These are phyloP conservation scores for Mormyrus iriodes DNA, from an alignment of 2,113 vertebrate species.

Conservation along the genomic window DNA sequence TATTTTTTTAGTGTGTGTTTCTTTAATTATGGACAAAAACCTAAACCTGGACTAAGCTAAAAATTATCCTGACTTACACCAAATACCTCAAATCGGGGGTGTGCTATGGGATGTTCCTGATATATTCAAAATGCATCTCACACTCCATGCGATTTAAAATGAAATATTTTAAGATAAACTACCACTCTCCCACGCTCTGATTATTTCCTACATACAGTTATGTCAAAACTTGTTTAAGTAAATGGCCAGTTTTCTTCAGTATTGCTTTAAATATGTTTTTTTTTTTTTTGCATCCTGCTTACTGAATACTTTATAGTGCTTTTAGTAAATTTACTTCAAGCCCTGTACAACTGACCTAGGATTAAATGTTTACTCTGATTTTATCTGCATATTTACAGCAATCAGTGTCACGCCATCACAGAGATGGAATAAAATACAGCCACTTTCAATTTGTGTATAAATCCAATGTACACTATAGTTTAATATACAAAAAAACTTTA, in stretches of 20 bases:
- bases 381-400: not conserved
- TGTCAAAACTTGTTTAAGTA: not conserved
- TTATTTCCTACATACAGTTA: not conserved
- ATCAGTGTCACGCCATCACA: not conserved
- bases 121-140: not conserved
- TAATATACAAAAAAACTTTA: not conserved
- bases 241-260: not conserved
- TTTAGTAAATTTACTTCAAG: not conserved
- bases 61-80: no score
- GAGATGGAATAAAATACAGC: not conserved
- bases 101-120: not conserved
- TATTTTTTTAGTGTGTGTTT: no score
- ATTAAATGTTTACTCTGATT: not conserved
- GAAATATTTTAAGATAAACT: not conserved
- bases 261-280: not conserved
- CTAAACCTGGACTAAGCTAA: no score
- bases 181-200: not conserved
- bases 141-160: not conserved
- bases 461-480: not conserved
- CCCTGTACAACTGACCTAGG: not conserved
- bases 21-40: no score
- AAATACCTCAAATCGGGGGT: not conserved
- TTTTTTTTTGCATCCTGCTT: not conserved
- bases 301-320: not conserved
- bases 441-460: not conserved